phyloP scores from a whole-genome alignment of 2,113 vertebrate species.

The Anoplopoma fimbria region DNA sequence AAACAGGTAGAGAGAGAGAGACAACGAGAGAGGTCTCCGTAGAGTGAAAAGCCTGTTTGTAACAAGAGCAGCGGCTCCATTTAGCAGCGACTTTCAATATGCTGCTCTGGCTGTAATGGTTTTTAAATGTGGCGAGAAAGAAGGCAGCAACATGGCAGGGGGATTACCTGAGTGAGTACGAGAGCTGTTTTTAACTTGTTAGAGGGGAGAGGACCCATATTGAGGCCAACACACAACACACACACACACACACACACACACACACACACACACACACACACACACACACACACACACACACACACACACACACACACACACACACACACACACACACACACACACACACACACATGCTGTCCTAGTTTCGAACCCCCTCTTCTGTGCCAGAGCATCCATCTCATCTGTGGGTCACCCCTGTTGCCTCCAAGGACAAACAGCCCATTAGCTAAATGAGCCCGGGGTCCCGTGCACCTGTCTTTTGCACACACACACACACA shows the following conservation, averaged over 20 bases:
- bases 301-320: slow-evolving; percentile 23
- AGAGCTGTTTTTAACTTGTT: slow-evolving; percentile 72
- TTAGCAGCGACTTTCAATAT: slow-evolving; percentile 36
- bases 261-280: slow-evolving; percentile 4
- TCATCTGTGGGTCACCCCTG: slow-evolving; percentile 74
- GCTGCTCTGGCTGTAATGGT: slow-evolving; percentile 57
- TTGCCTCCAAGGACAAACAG: slow-evolving; percentile 79
- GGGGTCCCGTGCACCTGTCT: slow-evolving; percentile 70
- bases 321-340: slow-evolving; percentile 14
- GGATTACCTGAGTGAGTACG: slow-evolving; percentile 69
- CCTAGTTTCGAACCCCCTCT: slow-evolving; percentile 64
- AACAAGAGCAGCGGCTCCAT: slow-evolving; percentile 39
- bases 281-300: slow-evolving; percentile 33
- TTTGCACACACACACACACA: slow-evolving; percentile 6
- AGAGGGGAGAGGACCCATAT: slow-evolving; percentile 60
- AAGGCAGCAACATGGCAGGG: slow-evolving; percentile 43
- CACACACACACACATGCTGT: slow-evolving; percentile 35
- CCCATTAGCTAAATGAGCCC: slow-evolving; percentile 80
- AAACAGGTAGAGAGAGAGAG: slow-evolving; percentile 7
- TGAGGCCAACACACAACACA: slow-evolving; percentile 58
- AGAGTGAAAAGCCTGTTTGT: slow-evolving; percentile 32
- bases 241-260: slow-evolving; percentile 28
- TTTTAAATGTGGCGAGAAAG: slow-evolving; percentile 66
- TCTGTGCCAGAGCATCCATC: slow-evolving; percentile 71
- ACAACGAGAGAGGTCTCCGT: slow-evolving; percentile 6